phyloP scores from a whole-genome alignment of 2,113 vertebrate species.

The Mohoua ochrocephala region DNA sequence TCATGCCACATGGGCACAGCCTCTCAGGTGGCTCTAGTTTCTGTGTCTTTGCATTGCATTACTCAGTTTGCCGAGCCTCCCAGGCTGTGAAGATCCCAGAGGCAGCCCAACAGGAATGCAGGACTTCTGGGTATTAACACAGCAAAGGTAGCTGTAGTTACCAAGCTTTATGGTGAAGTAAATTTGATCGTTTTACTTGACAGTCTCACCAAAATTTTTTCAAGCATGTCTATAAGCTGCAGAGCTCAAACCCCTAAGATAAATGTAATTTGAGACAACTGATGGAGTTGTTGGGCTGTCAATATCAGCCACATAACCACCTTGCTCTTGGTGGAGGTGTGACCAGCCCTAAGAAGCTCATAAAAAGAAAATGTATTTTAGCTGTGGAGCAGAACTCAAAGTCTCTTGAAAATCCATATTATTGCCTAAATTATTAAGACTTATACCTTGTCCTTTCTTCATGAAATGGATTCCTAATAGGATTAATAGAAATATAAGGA shows the following conservation, averaged over 20 bases:
- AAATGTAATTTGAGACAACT: not conserved
- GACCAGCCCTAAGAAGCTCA: not conserved
- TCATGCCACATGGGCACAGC: not conserved
- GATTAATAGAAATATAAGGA: not conserved
- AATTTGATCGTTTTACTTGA: not conserved
- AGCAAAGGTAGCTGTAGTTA: not conserved
- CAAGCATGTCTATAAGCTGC: not conserved
- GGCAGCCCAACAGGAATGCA: not conserved
- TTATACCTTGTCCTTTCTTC: not conserved
- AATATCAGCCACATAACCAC: not conserved
- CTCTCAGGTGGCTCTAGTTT: not conserved
- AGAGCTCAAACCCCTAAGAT: not conserved
- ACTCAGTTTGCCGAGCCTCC: not conserved
- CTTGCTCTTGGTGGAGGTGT: not conserved
- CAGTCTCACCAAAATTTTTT: not conserved
- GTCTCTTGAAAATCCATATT: not conserved
- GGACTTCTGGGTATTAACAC: not conserved
- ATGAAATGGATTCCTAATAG: not conserved
- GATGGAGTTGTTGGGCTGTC: not conserved
- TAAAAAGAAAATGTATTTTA: not conserved
- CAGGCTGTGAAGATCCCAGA: not conserved
- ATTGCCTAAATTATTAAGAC: not conserved
- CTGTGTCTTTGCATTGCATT: not conserved
- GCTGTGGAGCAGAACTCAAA: not conserved
- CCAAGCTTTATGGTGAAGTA: not conserved